Percentiles rank a stretch among this genome's conserved stretches.
phyloP scores from a whole-genome alignment of 1,140 invertebrate genomes.

The Mya arenaria region DNA sequence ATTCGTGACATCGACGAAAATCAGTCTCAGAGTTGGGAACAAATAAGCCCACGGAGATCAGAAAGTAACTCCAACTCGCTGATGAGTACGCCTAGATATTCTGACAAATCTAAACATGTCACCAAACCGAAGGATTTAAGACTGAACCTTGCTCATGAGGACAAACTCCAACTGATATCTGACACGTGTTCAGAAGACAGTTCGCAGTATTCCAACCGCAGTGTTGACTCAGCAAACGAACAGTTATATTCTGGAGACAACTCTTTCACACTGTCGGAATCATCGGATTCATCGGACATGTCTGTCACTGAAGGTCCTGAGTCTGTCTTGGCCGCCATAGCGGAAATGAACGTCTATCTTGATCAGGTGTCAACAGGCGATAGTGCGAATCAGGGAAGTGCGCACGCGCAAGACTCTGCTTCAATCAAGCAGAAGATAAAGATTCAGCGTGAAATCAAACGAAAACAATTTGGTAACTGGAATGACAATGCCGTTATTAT shows the following conservation, averaged over 20 bases:
- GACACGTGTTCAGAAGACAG: constrained; percentile 45
- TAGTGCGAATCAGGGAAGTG: not conserved
- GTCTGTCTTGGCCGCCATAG: constrained; percentile 35
- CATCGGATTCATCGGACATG: constrained; percentile 42
- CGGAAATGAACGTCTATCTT: constrained; percentile 37
- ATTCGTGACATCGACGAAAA: constrained; percentile 22
- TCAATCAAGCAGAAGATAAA: constrained; percentile 18
- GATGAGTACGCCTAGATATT: constrained; percentile 12
- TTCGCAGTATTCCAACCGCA: constrained; percentile 5
- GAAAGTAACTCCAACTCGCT: not conserved
- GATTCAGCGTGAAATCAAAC: constrained; percentile 26
- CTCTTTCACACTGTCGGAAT: constrained; percentile 40
- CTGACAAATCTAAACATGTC: not conserved
- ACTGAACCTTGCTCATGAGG: not conserved
- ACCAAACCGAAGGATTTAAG: not conserved
- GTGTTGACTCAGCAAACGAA: constrained; percentile 2
- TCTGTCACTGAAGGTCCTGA: constrained; percentile 41
- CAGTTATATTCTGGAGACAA: not conserved
- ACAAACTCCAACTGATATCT: constrained; percentile 33
- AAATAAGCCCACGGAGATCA: constrained; percentile 32
- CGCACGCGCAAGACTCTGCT: not conserved
- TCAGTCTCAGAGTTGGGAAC: constrained; percentile 53
- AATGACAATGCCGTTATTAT: constrained; percentile 39
- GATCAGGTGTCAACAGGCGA: not conserved
- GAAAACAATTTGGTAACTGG: constrained; percentile 30